Base-by-base conservation (phyloP, 2,797 vertebrate genomes). In the Gymnopithys bicolor region DNA sequence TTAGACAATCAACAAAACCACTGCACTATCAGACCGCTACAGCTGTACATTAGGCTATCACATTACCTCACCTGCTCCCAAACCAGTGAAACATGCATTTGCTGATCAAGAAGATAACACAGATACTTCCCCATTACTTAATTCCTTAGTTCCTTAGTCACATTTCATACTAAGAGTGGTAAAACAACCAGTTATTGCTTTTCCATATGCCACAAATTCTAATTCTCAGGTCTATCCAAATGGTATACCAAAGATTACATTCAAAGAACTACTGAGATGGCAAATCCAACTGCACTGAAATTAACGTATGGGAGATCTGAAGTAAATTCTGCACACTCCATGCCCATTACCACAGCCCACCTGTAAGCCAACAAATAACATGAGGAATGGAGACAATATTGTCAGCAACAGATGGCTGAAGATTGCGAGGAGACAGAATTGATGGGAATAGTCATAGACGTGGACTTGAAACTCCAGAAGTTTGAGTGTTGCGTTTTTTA, bases 1-100 rank as follows among this genome's bases (percentile, higher is more conserved):
- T 91, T 87, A 95, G 95, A 94, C 96, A 97, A 98, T 97, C 98
- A 97, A 98, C 98, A 98, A 97, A 97, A 97, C 90, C 87, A 95
- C 84, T 90, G 95, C 92, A 95, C 92, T 98, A 98, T 98, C 98
- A 98, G 96, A 76, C 94, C 77, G 87, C 86, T 89, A 93, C 97
- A 98, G 98, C 96, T 98, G 97, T 93, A 92, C 80, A 81, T 96
- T 96, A 83, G 37, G 96, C 86, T 96, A 97, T 97, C 90, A 32
- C 82, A 93, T 97, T 96, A 87, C 90, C 81, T 96, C 86, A 49
- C 68, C 91, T 92, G 94, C 91, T 94, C 92, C 92, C 78, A 95
- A 85, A 97, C 96, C 86, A 95, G 92, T 88, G 93, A 90, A 95
- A 89, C 84, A 53, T 24, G 37, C 74, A 87, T 79, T 93, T 94